Conservation (phyloP, 2,888 invertebrate genomes). For the Ctena decussata region DNA sequence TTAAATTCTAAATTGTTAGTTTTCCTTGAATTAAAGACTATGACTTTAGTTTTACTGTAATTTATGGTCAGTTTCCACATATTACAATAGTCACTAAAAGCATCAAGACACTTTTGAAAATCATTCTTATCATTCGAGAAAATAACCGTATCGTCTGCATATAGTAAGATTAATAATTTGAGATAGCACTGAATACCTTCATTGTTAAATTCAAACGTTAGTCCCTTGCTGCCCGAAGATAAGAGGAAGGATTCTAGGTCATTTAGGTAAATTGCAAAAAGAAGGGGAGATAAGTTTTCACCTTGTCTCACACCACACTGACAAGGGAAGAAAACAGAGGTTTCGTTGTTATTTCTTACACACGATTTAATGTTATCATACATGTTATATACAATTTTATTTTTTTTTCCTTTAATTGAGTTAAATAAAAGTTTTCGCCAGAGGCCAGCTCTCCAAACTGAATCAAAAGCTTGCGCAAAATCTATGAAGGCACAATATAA, state of each 20-base stretch:
- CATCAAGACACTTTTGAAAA: neutral
- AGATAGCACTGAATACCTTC: neutral
- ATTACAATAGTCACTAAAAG: neutral
- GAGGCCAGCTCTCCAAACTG: neutral
- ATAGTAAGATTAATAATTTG: neutral
- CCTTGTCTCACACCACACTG: neutral
- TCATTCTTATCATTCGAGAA: neutral
- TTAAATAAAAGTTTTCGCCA: neutral
- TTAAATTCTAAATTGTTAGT: neutral
- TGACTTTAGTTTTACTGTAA: constrained; percentile 26
- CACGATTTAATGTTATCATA: neutral
- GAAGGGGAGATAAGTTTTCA: neutral
- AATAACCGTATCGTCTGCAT: neutral
- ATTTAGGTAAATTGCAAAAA: neutral
- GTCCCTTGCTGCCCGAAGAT: neutral
- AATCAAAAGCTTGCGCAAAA: constrained; percentile 6
- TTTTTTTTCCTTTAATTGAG: neutral
- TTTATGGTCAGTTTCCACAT: neutral
- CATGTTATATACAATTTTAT: neutral
- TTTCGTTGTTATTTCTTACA: neutral
- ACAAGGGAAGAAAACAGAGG: neutral
- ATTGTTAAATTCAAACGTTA: neutral
- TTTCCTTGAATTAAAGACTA: constrained; percentile 14
- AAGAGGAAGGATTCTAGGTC: neutral
- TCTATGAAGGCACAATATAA: neutral